Percentiles rank a stretch among this genome's conserved stretches.
These are phyloP conservation scores for Lepilemur septentrionalis DNA, from an alignment of 2,797 vertebrate species.

Conservation along the genomic window DNA sequence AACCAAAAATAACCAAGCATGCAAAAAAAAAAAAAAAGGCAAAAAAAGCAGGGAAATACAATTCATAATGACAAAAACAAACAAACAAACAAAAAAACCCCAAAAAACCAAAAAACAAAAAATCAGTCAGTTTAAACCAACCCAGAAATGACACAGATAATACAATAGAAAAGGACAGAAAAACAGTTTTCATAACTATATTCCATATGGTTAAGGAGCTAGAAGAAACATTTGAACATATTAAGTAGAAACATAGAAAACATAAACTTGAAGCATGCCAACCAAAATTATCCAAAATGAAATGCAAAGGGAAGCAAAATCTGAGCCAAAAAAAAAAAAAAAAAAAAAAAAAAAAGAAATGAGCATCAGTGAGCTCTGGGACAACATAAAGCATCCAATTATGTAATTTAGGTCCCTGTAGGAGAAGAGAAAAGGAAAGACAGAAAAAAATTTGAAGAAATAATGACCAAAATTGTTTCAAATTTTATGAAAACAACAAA, in stretches of 20 bases:
- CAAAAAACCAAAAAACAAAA: background rate
- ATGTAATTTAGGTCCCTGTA: background rate
- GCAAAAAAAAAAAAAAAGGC: background rate
- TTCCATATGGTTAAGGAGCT: background rate
- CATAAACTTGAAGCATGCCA: background rate
- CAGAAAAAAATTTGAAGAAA: constrained; percentile 9
- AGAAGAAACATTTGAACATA: background rate
- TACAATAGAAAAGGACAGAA: background rate
- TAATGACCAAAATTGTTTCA: background rate
- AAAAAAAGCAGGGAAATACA: constrained; percentile 4
- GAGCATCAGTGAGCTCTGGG: background rate
- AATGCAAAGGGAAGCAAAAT: constrained; percentile 8
- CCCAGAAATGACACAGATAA: constrained; percentile 14
- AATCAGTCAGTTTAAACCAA: background rate
- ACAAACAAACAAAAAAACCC: no score
- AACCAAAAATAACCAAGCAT: constrained; percentile 20
- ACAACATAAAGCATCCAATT: background rate
- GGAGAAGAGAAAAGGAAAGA: background rate
- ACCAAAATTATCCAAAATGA: constrained; percentile 25
- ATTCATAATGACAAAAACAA: no score
- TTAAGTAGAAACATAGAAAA: background rate
- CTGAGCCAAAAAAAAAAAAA: no score
- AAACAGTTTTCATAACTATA: background rate
- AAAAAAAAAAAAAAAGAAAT: background rate
- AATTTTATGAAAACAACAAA: constrained; percentile 43